Conservation (phyloP, 1,140 invertebrate species). For the Danaus plexippus region DNA sequence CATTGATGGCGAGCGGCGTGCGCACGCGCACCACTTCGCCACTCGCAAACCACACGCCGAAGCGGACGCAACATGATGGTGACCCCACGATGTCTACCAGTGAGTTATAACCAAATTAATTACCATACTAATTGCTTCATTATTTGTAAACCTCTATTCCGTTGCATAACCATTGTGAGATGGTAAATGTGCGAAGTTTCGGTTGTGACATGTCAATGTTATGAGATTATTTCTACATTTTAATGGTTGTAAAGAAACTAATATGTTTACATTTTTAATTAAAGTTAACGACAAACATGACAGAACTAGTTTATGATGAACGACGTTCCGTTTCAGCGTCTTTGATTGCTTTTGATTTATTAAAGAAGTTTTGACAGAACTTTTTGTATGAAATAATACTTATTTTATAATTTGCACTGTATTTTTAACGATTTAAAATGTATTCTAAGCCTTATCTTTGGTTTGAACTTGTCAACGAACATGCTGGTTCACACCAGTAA, state of each 20-base stretch:
- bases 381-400: no score
- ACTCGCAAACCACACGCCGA: conserved; percentile 50
- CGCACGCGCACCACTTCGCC: conserved; percentile 40
- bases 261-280: background rate
- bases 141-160: conserved; percentile 7
- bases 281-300: background rate
- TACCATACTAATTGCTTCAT: conserved; percentile 20
- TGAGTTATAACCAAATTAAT: conserved; percentile 40
- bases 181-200: background rate
- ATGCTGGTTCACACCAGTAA: background rate
- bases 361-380: no score
- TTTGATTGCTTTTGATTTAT: no score
- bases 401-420: no score
- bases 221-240: background rate
- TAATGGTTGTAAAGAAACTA: background rate
- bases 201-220: background rate
- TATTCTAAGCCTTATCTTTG: no score
- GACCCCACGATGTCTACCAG: conserved; percentile 34
- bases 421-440: no score
- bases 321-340: background rate
- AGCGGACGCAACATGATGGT: conserved; percentile 49
- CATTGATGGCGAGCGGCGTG: conserved; percentile 33
- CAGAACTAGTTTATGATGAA: conserved; percentile 5
- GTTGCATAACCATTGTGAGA: no score
- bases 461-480: background rate